Evolutionary conservation across 2,888 invertebrate genomes (phyloP).

Genomic region (Stegophylla sp.): DNA sequence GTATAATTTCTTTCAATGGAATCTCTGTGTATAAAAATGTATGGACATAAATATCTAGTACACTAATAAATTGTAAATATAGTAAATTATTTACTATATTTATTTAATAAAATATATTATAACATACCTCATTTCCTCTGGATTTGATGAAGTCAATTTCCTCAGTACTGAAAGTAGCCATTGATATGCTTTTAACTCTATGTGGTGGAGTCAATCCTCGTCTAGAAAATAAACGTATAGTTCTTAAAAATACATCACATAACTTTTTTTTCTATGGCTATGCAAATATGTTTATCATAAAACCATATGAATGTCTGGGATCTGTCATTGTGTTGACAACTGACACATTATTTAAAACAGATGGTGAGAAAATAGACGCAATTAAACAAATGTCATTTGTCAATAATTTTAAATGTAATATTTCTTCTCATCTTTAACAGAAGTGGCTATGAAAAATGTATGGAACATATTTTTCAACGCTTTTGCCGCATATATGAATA

Average conservation of each 20-base stretch:
- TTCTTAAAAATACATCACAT: neutral
- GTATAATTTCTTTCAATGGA: no score
- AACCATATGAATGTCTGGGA: neutral
- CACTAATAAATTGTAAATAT: no score
- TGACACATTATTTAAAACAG: conserved; percentile 18
- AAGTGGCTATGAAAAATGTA: neutral
- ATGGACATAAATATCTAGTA: no score
- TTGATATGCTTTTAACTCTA: conserved; percentile 96
- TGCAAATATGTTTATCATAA: conserved; percentile 24
- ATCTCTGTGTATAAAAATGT: no score
- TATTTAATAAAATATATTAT: neutral
- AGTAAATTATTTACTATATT: no score
- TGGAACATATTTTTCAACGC: no score
- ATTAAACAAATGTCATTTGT: conserved; percentile 3
- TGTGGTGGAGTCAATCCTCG: conserved; percentile 97
- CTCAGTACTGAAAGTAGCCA: conserved; percentile 95
- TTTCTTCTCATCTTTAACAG: neutral
- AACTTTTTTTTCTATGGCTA: conserved; percentile 2
- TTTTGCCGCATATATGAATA: no score
- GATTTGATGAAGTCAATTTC: conserved; percentile 90
- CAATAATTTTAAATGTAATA: conserved; percentile 15
- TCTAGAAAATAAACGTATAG: conserved; percentile 70
- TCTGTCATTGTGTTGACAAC: conserved; percentile 35
- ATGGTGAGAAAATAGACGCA: neutral
- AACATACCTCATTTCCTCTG: conserved; percentile 82